phyloP scores from a whole-genome alignment of 2,888 invertebrate genomes.

The Caenorhabditis drosophilae region DNA sequence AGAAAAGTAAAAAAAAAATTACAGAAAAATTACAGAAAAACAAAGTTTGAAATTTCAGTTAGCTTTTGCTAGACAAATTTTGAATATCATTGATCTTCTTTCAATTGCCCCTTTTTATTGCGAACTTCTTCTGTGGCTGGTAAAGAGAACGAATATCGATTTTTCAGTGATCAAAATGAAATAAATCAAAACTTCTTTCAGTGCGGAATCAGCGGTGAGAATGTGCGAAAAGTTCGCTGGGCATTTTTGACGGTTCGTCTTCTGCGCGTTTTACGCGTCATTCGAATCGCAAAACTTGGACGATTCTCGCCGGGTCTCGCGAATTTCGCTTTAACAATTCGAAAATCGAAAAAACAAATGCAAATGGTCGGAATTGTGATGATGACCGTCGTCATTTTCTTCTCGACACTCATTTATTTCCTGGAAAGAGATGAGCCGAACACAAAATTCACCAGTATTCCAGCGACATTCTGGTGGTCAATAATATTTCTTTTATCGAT shows the following conservation, averaged over 20 bases:
- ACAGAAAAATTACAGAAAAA: not conserved
- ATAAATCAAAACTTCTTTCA: conserved; percentile 24
- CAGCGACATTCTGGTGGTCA: conserved; percentile 68
- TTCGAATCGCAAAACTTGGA: conserved; percentile 67
- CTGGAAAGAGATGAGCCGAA: conserved; percentile 66
- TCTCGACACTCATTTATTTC: conserved; percentile 68
- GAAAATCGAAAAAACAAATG: conserved; percentile 68
- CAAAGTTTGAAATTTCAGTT: conserved; percentile 8
- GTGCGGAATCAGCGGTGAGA: conserved; percentile 66
- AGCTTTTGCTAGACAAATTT: conserved; percentile 65
- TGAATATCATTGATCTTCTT: conserved; percentile 64
- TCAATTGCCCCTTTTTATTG: conserved; percentile 67
- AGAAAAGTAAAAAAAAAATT: conserved; percentile 29
- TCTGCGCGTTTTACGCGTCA: conserved; percentile 66
- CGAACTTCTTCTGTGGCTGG: conserved; percentile 62
- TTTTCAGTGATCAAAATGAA: not conserved
- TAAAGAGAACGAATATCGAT: conserved; percentile 18
- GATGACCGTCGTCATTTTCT: conserved; percentile 66
- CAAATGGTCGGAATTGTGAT: conserved; percentile 65
- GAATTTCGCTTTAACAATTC: conserved; percentile 66
- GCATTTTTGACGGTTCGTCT: conserved; percentile 67
- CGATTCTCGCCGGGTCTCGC: conserved; percentile 67
- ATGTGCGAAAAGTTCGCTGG: conserved; percentile 67
- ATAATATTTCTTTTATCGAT: no score
- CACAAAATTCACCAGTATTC: conserved; percentile 67